These are phyloP conservation scores for Pardosa pseudoannulata DNA, from an alignment of 2,888 invertebrate species.

Conservation along the genomic window DNA sequence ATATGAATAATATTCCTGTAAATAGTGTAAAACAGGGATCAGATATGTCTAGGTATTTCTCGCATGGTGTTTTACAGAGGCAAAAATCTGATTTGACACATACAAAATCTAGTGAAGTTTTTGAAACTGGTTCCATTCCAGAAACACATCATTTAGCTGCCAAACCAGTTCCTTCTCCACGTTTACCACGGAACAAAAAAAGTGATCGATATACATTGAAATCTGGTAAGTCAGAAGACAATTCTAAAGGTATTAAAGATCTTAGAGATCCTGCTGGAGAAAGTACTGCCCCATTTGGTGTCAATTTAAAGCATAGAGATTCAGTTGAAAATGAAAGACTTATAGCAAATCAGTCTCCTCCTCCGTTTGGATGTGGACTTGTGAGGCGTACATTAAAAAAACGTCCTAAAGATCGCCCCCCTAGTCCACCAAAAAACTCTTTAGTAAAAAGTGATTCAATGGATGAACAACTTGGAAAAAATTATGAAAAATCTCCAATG, in stretches of 20 bases:
- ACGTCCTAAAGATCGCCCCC: constrained; percentile 74
- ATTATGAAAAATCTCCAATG: constrained; percentile 65
- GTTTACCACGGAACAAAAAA: constrained; percentile 70
- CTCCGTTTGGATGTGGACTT: constrained; percentile 69
- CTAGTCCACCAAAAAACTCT: constrained; percentile 74
- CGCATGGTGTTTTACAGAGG: constrained; percentile 73
- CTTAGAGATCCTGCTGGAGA: constrained; percentile 47
- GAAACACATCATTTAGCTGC: constrained; percentile 69
- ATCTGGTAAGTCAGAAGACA: constrained; percentile 55
- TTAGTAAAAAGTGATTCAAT: constrained; percentile 73
- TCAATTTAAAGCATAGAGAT: constrained; percentile 80
- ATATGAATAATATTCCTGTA: constrained; percentile 23
- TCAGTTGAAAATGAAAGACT: constrained; percentile 76
- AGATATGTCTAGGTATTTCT: constrained; percentile 61
- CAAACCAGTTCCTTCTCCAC: constrained; percentile 75
- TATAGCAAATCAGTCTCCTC: constrained; percentile 55
- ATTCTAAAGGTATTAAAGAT: constrained; percentile 37
- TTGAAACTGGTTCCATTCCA: constrained; percentile 72
- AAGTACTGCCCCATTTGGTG: constrained; percentile 63
- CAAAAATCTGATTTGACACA: constrained; percentile 77
- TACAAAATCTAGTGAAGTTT: constrained; percentile 74
- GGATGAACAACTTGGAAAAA: constrained; percentile 70
- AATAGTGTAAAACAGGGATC: constrained; percentile 39
- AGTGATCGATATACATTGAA: constrained; percentile 46
- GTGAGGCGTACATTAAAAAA: constrained; percentile 69